Evolutionary conservation across 2,888 invertebrate genomes (phyloP).

Genomic region (Melipona bicolor): DNA sequence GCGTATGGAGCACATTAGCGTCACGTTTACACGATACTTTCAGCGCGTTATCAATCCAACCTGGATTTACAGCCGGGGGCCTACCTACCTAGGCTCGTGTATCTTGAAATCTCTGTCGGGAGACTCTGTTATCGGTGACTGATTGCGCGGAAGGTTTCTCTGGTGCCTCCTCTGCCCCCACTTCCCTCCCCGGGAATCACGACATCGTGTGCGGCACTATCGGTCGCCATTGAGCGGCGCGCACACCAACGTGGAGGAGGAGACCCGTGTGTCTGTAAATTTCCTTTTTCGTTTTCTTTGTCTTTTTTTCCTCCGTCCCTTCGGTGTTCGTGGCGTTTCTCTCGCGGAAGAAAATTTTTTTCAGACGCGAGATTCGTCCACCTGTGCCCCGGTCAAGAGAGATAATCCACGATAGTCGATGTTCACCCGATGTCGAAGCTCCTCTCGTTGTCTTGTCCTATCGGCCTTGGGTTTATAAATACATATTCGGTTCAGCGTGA

Average conservation of each 20-base stretch:
- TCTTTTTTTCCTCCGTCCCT: neutral
- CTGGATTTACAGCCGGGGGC: constrained; percentile 27
- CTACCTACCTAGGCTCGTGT: constrained; percentile 21
- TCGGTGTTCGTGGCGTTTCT: neutral
- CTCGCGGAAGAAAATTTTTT: neutral
- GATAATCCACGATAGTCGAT: neutral
- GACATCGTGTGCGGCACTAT: neutral
- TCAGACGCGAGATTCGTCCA: constrained; percentile 25
- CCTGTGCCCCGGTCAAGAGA: constrained; percentile 14
- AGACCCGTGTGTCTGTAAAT: neutral
- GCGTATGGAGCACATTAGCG: constrained; percentile 40
- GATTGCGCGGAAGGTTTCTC: constrained; percentile 23
- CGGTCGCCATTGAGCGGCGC: constrained; percentile 10
- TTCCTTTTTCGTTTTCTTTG: neutral
- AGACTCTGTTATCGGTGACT: constrained; percentile 45
- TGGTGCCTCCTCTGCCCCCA: neutral
- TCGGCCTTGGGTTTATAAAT: constrained; percentile 51
- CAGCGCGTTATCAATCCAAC: constrained; percentile 65
- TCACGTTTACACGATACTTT: constrained; percentile 69
- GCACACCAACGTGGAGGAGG: neutral
- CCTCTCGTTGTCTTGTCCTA: neutral
- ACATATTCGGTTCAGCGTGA: constrained; percentile 8
- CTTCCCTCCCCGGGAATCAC: neutral
- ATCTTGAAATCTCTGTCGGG: constrained; percentile 69
- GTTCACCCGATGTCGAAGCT: neutral